Evolutionary conservation across 53 echinoderm and acorn worm genomes (phyloP).

Genomic region (Astropecten irregularis): DNA sequence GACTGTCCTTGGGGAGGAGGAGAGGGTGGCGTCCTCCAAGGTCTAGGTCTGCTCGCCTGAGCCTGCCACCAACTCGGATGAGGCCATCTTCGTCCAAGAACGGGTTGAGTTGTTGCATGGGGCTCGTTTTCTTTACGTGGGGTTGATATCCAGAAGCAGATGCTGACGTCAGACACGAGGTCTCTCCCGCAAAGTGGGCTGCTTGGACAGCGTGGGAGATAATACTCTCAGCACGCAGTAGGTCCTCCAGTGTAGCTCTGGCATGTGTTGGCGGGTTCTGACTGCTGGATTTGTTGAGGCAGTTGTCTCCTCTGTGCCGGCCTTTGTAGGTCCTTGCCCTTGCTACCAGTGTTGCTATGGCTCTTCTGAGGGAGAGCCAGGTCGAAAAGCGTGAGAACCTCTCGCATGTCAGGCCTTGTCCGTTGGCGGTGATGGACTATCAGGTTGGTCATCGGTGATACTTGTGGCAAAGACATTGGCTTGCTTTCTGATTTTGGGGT

Average conservation of each 20-base stretch:
- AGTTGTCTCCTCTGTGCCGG: background rate
- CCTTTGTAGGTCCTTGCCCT: background rate
- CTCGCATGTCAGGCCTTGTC: background rate
- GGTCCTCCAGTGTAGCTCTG: background rate
- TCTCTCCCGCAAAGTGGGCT: background rate
- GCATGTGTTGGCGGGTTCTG: background rate
- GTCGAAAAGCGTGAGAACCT: conserved; percentile 49
- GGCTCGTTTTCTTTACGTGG: background rate
- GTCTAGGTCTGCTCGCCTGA: no score
- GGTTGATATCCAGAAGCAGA: no score
- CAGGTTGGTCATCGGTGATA: background rate
- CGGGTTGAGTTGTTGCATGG: background rate
- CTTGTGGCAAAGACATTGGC: background rate
- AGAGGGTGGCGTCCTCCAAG: no score
- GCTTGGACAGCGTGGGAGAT: conserved; percentile 11
- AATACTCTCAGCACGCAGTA: background rate
- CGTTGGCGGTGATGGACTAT: background rate
- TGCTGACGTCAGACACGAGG: background rate
- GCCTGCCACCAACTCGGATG: no score
- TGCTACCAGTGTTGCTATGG: conserved; percentile 39
- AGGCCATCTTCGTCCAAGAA: background rate
- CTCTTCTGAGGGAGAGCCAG: conserved; percentile 46
- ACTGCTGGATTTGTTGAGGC: background rate
- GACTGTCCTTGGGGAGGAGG: no score
- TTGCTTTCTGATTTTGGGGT: conserved; percentile 50